Evolutionary conservation across 2,113 vertebrate genomes (phyloP).

Genomic region (Hyla sarda): DNA sequence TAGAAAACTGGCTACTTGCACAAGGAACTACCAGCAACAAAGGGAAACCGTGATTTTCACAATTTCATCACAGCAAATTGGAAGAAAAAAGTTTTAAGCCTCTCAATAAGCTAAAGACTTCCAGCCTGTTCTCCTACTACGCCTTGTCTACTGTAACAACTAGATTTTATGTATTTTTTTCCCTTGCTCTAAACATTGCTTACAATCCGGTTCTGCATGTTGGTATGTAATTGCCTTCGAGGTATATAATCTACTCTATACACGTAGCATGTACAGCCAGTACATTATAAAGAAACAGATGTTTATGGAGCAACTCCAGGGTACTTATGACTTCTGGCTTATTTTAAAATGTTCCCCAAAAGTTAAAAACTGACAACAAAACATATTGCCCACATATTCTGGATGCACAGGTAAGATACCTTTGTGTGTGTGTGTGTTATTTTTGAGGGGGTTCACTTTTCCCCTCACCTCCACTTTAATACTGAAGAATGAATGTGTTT

Average conservation of each 20-base stretch:
- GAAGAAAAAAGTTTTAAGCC: conserved; percentile 24
- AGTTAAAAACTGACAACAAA: neutral
- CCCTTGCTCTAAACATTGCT: neutral
- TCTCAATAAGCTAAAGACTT: conserved; percentile 1
- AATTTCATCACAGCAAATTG: conserved; percentile 60
- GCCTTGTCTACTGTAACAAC: conserved; percentile 11
- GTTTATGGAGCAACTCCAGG: conserved; percentile 76
- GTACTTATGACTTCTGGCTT: conserved; percentile 61
- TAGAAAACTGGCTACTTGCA: conserved; percentile 75
- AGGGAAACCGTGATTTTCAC: conserved; percentile 47
- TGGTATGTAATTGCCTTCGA: conserved; percentile 29
- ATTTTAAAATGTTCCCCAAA: neutral
- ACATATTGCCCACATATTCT: neutral
- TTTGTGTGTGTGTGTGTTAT: neutral
- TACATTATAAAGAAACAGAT: conserved; percentile 82
- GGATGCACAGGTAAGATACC: conserved; percentile 31
- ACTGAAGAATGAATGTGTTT: conserved; percentile 11
- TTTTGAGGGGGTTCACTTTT: neutral
- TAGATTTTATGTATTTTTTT: neutral
- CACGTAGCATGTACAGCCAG: conserved; percentile 79
- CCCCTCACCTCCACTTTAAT: neutral
- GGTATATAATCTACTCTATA: conserved; percentile 63
- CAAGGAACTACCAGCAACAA: conserved; percentile 61
- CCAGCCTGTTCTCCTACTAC: conserved; percentile 6
- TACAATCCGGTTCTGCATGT: conserved; percentile 22